A percentile compares a stretch with the other conserved stretches of the same genome.
Evolutionary conservation across 2,113 vertebrate genomes (phyloP).

Genomic region (Thamnophis sirtalis): DNA sequence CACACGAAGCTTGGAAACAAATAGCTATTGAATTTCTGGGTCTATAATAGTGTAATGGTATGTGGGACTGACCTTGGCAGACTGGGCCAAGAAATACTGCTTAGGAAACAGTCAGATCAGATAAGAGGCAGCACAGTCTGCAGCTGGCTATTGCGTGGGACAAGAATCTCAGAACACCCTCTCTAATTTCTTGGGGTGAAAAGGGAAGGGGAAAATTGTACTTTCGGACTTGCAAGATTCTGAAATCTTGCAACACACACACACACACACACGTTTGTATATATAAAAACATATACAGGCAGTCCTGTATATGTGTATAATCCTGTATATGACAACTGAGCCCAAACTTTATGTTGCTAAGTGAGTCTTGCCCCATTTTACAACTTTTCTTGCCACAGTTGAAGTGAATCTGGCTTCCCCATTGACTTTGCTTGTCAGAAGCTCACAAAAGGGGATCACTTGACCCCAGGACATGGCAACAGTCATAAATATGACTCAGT

Average conservation of each 20-base stretch:
- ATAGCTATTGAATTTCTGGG: background rate
- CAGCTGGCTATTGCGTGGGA: background rate
- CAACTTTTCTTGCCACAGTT: background rate
- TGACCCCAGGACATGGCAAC: background rate
- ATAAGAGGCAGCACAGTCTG: background rate
- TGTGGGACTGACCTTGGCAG: background rate
- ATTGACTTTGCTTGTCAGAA: background rate
- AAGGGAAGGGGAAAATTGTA: background rate
- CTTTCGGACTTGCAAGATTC: background rate
- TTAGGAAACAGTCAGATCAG: background rate
- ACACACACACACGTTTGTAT: background rate
- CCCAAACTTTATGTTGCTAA: background rate
- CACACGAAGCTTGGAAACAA: background rate
- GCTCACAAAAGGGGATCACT: background rate
- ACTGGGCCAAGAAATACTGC: background rate
- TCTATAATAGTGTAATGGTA: background rate
- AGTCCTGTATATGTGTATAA: no score
- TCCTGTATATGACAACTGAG: background rate
- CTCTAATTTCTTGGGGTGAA: background rate
- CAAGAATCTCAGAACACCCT: background rate
- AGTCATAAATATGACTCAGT: background rate
- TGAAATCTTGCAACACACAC: background rate
- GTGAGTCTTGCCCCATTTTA: background rate
- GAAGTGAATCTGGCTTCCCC: background rate
- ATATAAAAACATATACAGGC: background rate